phyloP scores from a whole-genome alignment of 2,797 vertebrate genomes.

The Anabacerthia variegaticeps region DNA sequence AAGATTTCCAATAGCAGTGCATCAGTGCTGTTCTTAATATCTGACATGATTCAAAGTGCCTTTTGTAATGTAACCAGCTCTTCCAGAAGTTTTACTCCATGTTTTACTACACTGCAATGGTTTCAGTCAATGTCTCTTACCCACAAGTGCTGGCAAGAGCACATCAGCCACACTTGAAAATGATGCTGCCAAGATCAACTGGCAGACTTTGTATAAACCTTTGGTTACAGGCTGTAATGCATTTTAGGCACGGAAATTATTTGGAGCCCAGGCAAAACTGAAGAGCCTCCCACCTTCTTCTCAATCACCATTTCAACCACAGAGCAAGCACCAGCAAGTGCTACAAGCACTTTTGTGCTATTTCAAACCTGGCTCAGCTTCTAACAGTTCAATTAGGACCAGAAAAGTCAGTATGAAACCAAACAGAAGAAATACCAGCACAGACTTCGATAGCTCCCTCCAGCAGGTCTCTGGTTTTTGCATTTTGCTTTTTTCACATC shows the following conservation, averaged over 20 bases:
- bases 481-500: not conserved
- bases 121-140: not conserved
- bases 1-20: not conserved
- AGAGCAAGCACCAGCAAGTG: not conserved
- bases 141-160: not conserved
- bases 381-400: not conserved
- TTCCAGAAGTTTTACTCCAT: not conserved
- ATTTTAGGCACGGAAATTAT: not conserved
- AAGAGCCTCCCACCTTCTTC: not conserved
- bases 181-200: not conserved
- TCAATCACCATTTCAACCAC: not conserved
- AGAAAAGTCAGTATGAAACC: conserved; percentile 32
- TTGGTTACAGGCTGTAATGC: not conserved
- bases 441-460: not conserved
- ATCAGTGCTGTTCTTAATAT: not conserved
- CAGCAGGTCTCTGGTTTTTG: not conserved
- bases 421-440: not conserved
- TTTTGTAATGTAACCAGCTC: not conserved
- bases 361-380: conserved; percentile 23
- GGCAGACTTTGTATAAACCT: not conserved
- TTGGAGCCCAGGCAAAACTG: not conserved
- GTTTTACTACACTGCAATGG: not conserved
- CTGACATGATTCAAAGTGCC: too few relatives aligned
- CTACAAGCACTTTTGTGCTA: not conserved
- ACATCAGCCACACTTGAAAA: not conserved